Percentiles rank a stretch among this genome's conserved stretches.
Evolutionary conservation across 1,140 invertebrate genomes (phyloP).

Genomic region (Drosophila nebulosa): DNA sequence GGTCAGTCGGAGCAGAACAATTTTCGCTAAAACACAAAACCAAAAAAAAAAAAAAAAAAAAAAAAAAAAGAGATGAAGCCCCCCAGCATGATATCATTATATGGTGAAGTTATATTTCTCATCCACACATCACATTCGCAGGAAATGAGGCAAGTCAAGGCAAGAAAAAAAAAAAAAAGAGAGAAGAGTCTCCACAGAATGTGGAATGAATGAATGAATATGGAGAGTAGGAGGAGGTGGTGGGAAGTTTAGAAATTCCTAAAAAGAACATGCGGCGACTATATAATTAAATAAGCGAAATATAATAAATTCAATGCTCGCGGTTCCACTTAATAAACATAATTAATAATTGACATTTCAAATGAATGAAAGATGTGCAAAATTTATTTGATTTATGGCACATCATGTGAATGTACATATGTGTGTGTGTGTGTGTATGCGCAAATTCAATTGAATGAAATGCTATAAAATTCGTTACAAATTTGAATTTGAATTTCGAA

Average conservation of each 20-base stretch:
- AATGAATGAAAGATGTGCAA: neutral
- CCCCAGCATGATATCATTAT: neutral
- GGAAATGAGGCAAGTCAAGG: neutral
- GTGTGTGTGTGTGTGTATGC: neutral
- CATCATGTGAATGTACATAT: too few relatives aligned
- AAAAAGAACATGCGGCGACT: neutral
- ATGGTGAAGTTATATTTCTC: neutral
- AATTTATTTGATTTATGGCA: neutral
- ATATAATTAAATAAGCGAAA: constrained; percentile 1
- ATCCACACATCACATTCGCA: neutral
- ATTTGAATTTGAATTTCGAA: neutral
- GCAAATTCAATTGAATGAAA: neutral
- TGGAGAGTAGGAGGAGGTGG: neutral
- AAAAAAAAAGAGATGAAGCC: neutral
- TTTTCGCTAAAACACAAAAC: constrained; percentile 35
- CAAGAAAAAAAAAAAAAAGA: neutral
- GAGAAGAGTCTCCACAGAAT: neutral
- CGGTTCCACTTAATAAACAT: constrained; percentile 1
- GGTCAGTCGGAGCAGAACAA: constrained; percentile 43
- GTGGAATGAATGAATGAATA: neutral
- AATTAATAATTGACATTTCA: constrained; percentile 1
- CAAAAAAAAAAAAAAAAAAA: constrained; percentile 21
- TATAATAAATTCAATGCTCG: constrained; percentile 1
- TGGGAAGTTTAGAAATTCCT: neutral
- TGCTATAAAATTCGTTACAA: neutral